Evolutionary conservation across 1,140 invertebrate species (phyloP).

Genomic region (Danaus melanippus): DNA sequence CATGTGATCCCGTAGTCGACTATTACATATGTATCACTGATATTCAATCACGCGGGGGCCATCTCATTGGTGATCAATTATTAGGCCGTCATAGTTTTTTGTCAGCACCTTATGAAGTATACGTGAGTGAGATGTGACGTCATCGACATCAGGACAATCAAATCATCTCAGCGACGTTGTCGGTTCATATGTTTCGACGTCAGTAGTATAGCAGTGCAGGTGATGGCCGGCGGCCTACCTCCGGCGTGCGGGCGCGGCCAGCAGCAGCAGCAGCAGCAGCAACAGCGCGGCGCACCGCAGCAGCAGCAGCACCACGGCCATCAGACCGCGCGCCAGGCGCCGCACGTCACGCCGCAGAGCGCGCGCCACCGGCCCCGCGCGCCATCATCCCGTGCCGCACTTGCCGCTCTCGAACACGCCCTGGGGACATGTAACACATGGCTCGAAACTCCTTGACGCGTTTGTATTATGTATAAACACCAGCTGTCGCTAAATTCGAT

Average conservation of each 20-base stretch:
- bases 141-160: too few relatives aligned
- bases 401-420: constrained; percentile 90
- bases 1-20: constrained; percentile 9
- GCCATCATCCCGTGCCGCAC: constrained; percentile 80
- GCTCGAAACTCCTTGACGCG: too few relatives aligned
- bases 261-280: constrained; percentile 24
- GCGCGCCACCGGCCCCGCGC: constrained; percentile 43
- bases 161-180: not conserved
- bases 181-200: not conserved
- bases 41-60: too few relatives aligned
- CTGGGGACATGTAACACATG: constrained; percentile 18
- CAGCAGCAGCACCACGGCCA: constrained; percentile 37
- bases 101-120: too few relatives aligned
- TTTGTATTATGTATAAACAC: too few relatives aligned
- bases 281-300: constrained; percentile 26
- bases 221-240: constrained; percentile 8
- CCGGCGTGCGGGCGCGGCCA: constrained; percentile 16
- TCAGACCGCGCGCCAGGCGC: constrained; percentile 30
- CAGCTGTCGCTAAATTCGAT: too few relatives aligned
- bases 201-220: constrained; percentile 2
- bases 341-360: constrained; percentile 31
- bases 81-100: too few relatives aligned
- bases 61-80: too few relatives aligned
- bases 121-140: too few relatives aligned
- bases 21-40: not conserved